These are phyloP conservation scores for Euwallacea fornicatus DNA, from an alignment of 1,140 invertebrate species.

Conservation along the genomic window DNA sequence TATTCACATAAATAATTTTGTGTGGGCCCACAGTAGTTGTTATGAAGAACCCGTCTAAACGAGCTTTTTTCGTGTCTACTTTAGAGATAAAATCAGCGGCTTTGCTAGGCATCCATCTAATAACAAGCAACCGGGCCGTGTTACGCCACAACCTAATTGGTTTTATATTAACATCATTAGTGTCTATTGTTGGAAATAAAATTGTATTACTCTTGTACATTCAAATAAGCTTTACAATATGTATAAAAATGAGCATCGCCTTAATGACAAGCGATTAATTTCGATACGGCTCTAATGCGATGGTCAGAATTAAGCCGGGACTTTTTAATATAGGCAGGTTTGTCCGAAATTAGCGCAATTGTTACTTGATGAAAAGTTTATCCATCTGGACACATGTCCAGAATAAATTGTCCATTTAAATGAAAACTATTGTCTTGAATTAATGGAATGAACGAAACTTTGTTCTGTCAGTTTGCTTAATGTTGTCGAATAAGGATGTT, in stretches of 20 bases:
- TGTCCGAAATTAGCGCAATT: conserved; percentile 22
- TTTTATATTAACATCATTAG: conserved; percentile 46
- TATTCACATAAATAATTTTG: conserved; percentile 19
- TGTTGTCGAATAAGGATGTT: too few relatives aligned
- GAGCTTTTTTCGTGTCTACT: conserved; percentile 43
- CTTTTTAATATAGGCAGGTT: conserved; percentile 17
- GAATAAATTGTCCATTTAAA: too few relatives aligned
- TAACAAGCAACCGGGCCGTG: conserved; percentile 41
- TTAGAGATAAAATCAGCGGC: conserved; percentile 38
- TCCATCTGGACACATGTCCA: too few relatives aligned
- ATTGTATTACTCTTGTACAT: conserved; percentile 33
- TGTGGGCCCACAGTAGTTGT: conserved; percentile 35
- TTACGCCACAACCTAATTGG: conserved; percentile 43
- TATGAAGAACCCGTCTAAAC: conserved; percentile 37
- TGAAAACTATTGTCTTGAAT: too few relatives aligned
- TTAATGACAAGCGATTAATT: conserved; percentile 30
- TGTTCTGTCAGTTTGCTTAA: too few relatives aligned
- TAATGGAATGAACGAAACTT: too few relatives aligned
- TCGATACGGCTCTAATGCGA: conserved; percentile 23
- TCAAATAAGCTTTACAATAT: conserved; percentile 30
- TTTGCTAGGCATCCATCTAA: conserved; percentile 37
- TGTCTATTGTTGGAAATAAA: conserved; percentile 40
- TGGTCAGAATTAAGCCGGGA: conserved; percentile 9
- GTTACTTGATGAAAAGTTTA: conserved; percentile 20
- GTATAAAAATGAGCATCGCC: conserved; percentile 20